A percentile compares a stretch with the other conserved stretches of the same genome.
Evolutionary conservation across 2,888 invertebrate species (phyloP).

Genomic region (Conops quadrifasciatus): DNA sequence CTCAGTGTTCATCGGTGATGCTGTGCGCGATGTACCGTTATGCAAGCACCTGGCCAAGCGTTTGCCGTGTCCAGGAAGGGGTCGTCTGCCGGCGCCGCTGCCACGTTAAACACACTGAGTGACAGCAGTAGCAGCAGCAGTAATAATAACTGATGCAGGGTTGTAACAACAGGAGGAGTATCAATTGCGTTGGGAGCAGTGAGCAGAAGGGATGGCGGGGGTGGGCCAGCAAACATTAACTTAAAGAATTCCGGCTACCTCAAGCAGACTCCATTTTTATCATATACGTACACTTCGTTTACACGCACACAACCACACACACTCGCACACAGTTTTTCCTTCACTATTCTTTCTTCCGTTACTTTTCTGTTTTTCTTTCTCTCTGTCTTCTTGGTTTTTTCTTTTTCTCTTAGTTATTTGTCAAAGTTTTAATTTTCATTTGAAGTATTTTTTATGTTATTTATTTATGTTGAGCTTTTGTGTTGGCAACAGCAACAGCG

Average conservation of each 20-base stretch:
- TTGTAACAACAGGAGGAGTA: not conserved
- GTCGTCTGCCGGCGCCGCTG: constrained; percentile 59
- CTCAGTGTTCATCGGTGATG: constrained; percentile 86
- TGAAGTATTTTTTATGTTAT: constrained; percentile 23
- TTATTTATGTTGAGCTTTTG: constrained; percentile 1
- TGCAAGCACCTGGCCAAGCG: constrained; percentile 83
- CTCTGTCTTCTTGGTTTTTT: not conserved
- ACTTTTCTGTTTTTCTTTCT: not conserved
- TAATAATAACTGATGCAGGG: constrained; percentile 1
- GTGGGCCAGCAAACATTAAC: constrained; percentile 14
- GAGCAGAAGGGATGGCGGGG: not conserved
- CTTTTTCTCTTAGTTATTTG: constrained; percentile 21
- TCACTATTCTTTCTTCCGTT: not conserved
- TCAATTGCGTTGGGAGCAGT: not conserved
- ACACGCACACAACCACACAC: not conserved
- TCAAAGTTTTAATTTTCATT: constrained; percentile 34
- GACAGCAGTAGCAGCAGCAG: constrained; percentile 36
- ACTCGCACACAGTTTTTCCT: not conserved
- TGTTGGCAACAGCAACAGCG: not conserved
- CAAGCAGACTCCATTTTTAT: constrained; percentile 7
- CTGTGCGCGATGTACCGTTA: constrained; percentile 80
- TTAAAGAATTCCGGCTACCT: constrained; percentile 18
- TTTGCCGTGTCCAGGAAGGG: constrained; percentile 68
- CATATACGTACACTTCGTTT: constrained; percentile 3
- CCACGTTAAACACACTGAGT: constrained; percentile 49